Percentiles rank a stretch among this genome's conserved stretches.
These are phyloP conservation scores for Papilio xuthus DNA, from an alignment of 1,140 invertebrate genomes.

Conservation along the genomic window DNA sequence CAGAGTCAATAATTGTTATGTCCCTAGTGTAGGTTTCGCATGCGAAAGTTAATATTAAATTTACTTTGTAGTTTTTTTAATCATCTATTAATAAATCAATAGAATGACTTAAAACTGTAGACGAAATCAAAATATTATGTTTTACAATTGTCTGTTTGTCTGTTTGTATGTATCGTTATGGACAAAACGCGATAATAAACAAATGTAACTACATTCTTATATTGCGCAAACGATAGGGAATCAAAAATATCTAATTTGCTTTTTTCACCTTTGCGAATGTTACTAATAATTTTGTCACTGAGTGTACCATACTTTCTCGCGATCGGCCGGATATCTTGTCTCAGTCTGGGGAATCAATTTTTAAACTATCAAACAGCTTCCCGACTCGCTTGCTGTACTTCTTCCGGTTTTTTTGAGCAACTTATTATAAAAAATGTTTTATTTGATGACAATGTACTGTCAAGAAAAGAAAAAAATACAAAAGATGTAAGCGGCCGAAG, in stretches of 20 bases:
- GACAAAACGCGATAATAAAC: background rate
- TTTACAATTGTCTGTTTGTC: background rate
- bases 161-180: background rate
- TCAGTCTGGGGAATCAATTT: constrained; percentile 36
- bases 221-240: background rate
- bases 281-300: background rate
- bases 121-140: constrained; percentile 2
- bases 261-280: background rate
- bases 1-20: background rate
- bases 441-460: background rate
- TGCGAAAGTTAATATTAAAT: too few relatives aligned
- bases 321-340: constrained; percentile 34
- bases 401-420: constrained; percentile 32
- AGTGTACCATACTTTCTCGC: constrained; percentile 29
- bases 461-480: background rate
- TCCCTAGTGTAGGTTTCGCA: too few relatives aligned
- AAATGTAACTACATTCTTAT: background rate
- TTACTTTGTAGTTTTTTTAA: too few relatives aligned
- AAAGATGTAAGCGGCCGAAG: background rate
- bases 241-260: background rate
- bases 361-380: constrained; percentile 31
- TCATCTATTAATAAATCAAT: background rate
- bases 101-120: background rate
- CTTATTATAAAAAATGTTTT: background rate
- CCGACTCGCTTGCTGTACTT: constrained; percentile 18